These are phyloP conservation scores for Hystrix brachyura DNA, from an alignment of 2,113 vertebrate species.

Conservation along the genomic window DNA sequence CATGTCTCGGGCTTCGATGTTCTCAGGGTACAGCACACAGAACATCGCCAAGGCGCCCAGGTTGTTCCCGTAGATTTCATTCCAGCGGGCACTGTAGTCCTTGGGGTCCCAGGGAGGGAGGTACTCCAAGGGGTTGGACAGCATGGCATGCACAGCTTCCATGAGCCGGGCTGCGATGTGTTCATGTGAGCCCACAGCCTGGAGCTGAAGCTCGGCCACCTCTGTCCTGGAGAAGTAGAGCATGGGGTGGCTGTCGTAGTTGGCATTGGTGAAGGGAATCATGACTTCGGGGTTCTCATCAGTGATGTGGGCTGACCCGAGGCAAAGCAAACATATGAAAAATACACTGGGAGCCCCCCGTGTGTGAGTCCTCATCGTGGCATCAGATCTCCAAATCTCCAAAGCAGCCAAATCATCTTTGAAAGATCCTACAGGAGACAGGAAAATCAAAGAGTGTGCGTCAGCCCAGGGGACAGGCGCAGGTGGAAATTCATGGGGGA, in stretches of 20 bases:
- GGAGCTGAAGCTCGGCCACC: conserved; percentile 90
- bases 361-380: conserved; percentile 97
- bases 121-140: conserved; percentile 94
- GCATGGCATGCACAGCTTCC: conserved; percentile 94
- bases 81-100: conserved; percentile 97
- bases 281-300: conserved; percentile 88
- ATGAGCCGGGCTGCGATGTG: conserved; percentile 92
- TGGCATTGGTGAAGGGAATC: conserved; percentile 95
- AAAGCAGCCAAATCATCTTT: conserved; percentile 92
- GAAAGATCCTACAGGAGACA: conserved; percentile 84
- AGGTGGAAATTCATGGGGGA: neutral
- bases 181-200: conserved; percentile 89
- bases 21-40: conserved; percentile 96
- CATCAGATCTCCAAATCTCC: conserved; percentile 92
- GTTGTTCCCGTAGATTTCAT: conserved; percentile 99
- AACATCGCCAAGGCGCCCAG: conserved; percentile 96
- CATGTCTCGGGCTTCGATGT: conserved; percentile 93
- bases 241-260: conserved; percentile 97
- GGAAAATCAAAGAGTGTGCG: neutral
- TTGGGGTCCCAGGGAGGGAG: conserved; percentile 96
- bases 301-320: conserved; percentile 84
- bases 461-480: conserved; percentile 54
- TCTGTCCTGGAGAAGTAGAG: conserved; percentile 94
- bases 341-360: conserved; percentile 98
- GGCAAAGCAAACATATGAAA: conserved; percentile 94